These are phyloP conservation scores for Vidua chalybeata DNA, from an alignment of 2,113 vertebrate species.

Conservation along the genomic window DNA sequence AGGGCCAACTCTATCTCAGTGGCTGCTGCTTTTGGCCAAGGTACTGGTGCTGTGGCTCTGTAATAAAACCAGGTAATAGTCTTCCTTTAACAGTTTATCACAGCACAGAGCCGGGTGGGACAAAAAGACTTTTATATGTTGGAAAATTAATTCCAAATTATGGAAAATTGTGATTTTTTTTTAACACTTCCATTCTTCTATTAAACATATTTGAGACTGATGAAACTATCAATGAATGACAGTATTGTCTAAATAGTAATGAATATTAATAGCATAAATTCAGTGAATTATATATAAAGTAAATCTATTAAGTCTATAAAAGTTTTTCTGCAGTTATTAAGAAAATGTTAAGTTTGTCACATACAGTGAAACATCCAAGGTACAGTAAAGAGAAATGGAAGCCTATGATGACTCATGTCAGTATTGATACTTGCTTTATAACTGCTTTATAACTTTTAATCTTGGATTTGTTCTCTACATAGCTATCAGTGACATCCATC, in stretches of 20 bases:
- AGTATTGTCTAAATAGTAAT: background rate
- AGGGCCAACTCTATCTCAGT: fast-evolving
- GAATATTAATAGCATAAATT: background rate
- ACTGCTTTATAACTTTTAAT: background rate
- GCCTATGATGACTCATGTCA: background rate
- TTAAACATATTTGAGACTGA: background rate
- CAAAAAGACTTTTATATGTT: background rate
- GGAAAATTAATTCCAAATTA: background rate
- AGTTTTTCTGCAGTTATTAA: background rate
- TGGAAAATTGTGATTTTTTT: background rate
- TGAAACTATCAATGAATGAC: background rate
- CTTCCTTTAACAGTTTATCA: background rate
- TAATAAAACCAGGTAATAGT: background rate
- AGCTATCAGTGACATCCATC: background rate
- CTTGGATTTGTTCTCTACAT: background rate
- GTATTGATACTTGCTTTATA: background rate
- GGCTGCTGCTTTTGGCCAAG: background rate
- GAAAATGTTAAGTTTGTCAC: background rate
- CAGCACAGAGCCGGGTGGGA: background rate
- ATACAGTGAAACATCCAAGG: background rate
- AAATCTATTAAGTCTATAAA: background rate
- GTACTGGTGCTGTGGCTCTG: background rate
- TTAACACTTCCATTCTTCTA: background rate
- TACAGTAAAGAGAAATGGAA: background rate
- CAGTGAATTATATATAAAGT: background rate